A percentile compares a stretch with the other conserved stretches of the same genome.
phyloP scores from a whole-genome alignment of 2,888 invertebrate species.

The Tolmerus cingulatus region DNA sequence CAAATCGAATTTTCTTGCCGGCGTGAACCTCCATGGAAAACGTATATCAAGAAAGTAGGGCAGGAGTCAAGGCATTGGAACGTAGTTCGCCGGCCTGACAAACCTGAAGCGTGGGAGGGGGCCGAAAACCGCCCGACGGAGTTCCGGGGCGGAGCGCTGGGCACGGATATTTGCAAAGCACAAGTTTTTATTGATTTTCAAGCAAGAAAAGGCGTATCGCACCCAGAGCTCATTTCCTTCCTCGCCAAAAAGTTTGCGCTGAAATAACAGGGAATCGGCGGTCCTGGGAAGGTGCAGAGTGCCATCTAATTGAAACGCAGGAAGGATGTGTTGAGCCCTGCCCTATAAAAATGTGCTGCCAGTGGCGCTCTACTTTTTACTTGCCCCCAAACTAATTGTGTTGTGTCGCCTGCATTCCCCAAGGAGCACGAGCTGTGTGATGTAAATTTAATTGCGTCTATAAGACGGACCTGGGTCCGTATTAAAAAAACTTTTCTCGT shows the following conservation, averaged over 20 bases:
- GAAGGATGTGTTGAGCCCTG: background rate
- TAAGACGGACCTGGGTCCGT: background rate
- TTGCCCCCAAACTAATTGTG: constrained; percentile 4
- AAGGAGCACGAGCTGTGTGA: background rate
- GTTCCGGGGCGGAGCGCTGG: background rate
- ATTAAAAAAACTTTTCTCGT: constrained; percentile 26
- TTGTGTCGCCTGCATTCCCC: background rate
- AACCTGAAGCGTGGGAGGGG: background rate
- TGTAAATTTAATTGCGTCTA: constrained; percentile 27
- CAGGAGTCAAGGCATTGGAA: background rate
- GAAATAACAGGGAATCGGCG: background rate
- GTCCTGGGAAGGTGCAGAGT: background rate
- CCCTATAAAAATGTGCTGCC: background rate
- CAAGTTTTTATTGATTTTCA: constrained; percentile 24
- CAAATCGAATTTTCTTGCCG: background rate
- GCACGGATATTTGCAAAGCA: constrained; percentile 9
- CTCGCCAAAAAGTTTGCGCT: background rate
- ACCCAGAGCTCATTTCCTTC: constrained; percentile 8
- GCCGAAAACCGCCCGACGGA: background rate
- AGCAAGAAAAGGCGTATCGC: constrained; percentile 14
- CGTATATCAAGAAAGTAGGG: background rate
- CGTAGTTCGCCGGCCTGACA: background rate
- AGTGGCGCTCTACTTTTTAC: background rate
- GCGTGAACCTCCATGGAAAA: background rate
- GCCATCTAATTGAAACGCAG: constrained; percentile 24